phyloP scores from a whole-genome alignment of 2,888 invertebrate species.

The Ophioninae sp. region DNA sequence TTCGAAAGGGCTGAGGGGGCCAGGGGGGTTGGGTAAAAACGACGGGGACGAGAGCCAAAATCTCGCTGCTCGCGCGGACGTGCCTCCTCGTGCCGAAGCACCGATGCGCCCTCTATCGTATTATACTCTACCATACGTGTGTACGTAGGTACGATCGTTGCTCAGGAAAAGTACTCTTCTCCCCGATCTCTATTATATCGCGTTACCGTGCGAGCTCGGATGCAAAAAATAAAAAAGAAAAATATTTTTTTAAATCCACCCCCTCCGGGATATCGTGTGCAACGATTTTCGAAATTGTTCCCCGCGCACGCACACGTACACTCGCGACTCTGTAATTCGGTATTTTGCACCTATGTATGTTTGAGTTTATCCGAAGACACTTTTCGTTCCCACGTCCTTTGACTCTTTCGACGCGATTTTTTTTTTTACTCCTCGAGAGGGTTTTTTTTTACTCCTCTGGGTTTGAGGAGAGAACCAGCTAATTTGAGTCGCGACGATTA shows the following conservation, averaged over 20 bases:
- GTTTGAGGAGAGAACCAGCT: too few species aligned
- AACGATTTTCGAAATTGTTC: constrained; percentile 19
- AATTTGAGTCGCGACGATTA: too few species aligned
- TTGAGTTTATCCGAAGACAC: neutral
- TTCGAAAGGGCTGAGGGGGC: too few species aligned
- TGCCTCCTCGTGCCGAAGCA: neutral
- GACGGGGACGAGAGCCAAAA: constrained; percentile 49
- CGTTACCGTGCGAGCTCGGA: constrained; percentile 13
- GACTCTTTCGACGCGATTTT: too few species aligned
- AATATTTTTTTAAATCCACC: neutral
- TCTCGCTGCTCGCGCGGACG: constrained; percentile 32
- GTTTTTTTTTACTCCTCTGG: neutral
- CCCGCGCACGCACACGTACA: neutral
- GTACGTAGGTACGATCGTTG: neutral
- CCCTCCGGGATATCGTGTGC: constrained; percentile 13
- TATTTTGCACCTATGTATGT: neutral
- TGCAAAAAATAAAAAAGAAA: neutral
- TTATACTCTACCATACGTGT: constrained; percentile 14
- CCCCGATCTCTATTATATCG: constrained; percentile 24
- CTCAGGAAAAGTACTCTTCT: neutral
- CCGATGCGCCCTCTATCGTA: constrained; percentile 7
- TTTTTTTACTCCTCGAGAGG: too few species aligned
- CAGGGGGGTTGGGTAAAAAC: neutral
- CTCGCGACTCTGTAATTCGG: neutral
- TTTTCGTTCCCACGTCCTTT: neutral